Conservation (phyloP, 2,888 invertebrate genomes). For the Stenotaenia linearis region DNA sequence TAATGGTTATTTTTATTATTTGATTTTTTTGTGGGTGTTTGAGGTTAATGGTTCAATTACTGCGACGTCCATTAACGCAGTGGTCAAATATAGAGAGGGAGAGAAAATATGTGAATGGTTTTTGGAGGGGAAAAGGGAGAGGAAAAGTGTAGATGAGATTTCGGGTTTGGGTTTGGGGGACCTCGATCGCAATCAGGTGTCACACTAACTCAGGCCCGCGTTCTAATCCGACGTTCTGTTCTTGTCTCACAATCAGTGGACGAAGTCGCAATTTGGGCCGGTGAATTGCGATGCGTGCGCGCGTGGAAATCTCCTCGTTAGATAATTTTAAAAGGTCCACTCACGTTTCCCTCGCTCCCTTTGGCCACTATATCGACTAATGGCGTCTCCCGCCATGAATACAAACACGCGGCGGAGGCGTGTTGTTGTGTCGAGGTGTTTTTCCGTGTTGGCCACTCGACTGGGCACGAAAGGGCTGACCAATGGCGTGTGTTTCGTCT, state of each 20-base stretch:
- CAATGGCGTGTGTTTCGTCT: constrained; percentile 15
- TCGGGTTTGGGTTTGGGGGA: background rate
- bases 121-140: background rate
- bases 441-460: constrained; percentile 15
- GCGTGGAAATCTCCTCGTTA: constrained; percentile 27
- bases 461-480: constrained; percentile 21
- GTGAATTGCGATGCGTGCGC: constrained; percentile 11
- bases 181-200: constrained; percentile 3
- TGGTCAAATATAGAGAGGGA: background rate
- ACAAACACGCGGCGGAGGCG: constrained; percentile 1
- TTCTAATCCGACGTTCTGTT: constrained; percentile 1
- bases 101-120: background rate
- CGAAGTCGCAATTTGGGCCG: constrained; percentile 17
- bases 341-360: constrained; percentile 24
- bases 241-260: constrained; percentile 19
- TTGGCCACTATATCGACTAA: constrained; percentile 14
- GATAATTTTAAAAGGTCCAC: constrained; percentile 24
- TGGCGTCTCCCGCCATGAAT: constrained; percentile 5
- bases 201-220: constrained; percentile 7
- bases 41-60: background rate
- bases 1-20: background rate
- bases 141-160: background rate
- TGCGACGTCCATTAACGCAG: background rate
- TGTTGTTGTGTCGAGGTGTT: constrained; percentile 19
- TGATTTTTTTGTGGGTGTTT: background rate